phyloP scores from a whole-genome alignment of 2,797 vertebrate genomes.

The Lindbergichthys nudifrons region DNA sequence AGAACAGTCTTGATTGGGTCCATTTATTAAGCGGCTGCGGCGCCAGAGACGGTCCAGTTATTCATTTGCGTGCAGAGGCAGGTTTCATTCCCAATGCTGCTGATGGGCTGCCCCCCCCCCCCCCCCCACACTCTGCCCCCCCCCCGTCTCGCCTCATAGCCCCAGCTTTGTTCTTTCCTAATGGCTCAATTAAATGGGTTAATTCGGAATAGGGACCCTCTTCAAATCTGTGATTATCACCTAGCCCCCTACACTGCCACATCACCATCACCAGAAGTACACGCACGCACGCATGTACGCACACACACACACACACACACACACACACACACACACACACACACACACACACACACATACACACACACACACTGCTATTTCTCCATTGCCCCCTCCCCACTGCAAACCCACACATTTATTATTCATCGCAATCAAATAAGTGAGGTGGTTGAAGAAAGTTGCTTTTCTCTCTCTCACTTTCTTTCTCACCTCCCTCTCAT shows the following conservation, averaged over 20 bases:
- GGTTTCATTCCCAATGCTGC: slow-evolving; percentile 80
- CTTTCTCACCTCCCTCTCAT: slow-evolving; percentile 56
- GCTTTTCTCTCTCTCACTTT: slow-evolving; percentile 73
- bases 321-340: slow-evolving; percentile 19
- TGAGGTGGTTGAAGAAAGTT: slow-evolving; percentile 95
- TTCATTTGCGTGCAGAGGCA: slow-evolving; percentile 78
- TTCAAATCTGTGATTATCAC: slow-evolving; percentile 83
- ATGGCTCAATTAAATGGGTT: slow-evolving; percentile 89
- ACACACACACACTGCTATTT: slow-evolving; percentile 39
- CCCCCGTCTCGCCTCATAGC: slow-evolving; percentile 59
- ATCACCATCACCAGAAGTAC: slow-evolving; percentile 28
- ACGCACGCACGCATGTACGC: background rate
- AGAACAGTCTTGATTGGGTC: slow-evolving; percentile 84
- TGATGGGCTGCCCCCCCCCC: slow-evolving; percentile 75
- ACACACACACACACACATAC: slow-evolving; percentile 34
- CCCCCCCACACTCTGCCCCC: slow-evolving; percentile 51
- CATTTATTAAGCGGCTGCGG: slow-evolving; percentile 84
- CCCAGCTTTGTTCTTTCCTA: slow-evolving; percentile 83
- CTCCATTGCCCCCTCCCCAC: slow-evolving; percentile 25
- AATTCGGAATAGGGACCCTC: slow-evolving; percentile 81
- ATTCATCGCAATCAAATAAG: slow-evolving; percentile 99
- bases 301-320: slow-evolving; percentile 33
- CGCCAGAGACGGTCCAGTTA: slow-evolving; percentile 72
- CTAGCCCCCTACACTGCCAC: slow-evolving; percentile 66
- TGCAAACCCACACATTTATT: slow-evolving; percentile 90